A percentile compares a stretch with the other conserved stretches of the same genome.
phyloP scores from a whole-genome alignment of 1,140 invertebrate species.

The Drosophila pandora region DNA sequence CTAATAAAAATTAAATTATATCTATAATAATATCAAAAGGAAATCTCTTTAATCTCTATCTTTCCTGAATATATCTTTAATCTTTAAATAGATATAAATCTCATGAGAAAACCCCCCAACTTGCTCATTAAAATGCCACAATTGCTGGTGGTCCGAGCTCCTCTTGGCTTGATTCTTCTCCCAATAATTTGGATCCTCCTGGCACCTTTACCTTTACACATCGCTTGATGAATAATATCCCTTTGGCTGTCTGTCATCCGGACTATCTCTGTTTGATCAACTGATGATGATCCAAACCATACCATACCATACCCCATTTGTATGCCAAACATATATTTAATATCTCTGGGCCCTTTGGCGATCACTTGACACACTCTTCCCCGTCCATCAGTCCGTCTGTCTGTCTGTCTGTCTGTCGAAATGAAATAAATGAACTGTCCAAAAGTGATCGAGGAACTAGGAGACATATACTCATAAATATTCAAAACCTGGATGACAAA shows the following conservation, averaged over 20 bases:
- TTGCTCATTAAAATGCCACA: too few relatives aligned
- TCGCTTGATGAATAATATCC: not conserved
- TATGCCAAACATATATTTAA: not conserved
- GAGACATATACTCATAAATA: slow-evolving; percentile 53
- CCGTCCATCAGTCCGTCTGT: not conserved
- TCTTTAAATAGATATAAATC: too few relatives aligned
- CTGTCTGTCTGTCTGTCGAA: not conserved
- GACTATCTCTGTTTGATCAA: slow-evolving; percentile 4
- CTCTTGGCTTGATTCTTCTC: too few relatives aligned
- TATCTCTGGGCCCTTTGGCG: slow-evolving; percentile 15
- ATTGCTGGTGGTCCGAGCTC: too few relatives aligned
- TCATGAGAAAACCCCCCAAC: too few relatives aligned
- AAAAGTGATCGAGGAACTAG: slow-evolving; percentile 32
- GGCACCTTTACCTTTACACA: not conserved
- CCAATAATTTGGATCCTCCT: not conserved
- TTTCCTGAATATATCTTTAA: too few relatives aligned
- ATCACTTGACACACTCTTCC: slow-evolving; percentile 41
- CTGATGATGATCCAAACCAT: slow-evolving; percentile 15
- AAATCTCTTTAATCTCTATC: too few relatives aligned
- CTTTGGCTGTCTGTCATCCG: not conserved
- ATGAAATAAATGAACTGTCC: slow-evolving; percentile 16
- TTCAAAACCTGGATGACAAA: slow-evolving; percentile 52
- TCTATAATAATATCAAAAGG: too few relatives aligned
- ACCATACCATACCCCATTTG: not conserved
- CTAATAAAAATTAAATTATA: too few relatives aligned